These are phyloP conservation scores for Varecia variegata DNA, from an alignment of 2,797 vertebrate species.

Conservation along the genomic window DNA sequence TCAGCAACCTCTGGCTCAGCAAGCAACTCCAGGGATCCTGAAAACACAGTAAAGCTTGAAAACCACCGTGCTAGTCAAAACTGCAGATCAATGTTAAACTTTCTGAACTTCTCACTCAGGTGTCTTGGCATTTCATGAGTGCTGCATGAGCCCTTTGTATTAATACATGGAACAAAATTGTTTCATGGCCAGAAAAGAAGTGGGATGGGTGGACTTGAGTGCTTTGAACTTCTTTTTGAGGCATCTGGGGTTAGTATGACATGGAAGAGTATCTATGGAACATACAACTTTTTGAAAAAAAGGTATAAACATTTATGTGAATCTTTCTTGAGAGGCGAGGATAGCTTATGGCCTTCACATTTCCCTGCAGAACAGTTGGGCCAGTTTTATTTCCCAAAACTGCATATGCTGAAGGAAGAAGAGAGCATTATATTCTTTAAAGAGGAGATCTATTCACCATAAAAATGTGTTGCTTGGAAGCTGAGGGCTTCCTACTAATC, in stretches of 20 bases:
- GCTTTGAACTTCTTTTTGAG: background rate
- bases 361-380: background rate
- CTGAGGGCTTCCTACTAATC: background rate
- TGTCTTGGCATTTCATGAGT: background rate
- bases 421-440: background rate
- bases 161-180: background rate
- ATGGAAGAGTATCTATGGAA: background rate
- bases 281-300: background rate
- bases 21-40: background rate
- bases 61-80: background rate
- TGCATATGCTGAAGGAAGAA: background rate
- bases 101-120: background rate
- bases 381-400: background rate
- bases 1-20: background rate
- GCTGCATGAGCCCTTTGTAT: background rate
- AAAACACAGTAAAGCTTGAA: background rate
- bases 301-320: background rate
- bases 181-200: constrained; percentile 5
- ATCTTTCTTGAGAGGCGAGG: background rate
- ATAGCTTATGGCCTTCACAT: background rate
- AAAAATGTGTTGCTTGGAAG: background rate
- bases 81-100: background rate
- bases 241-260: background rate
- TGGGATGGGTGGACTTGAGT: background rate
- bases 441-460: background rate